Evolutionary conservation across 2,797 vertebrate species (phyloP).

Genomic region (Megalops cyprinoides): DNA sequence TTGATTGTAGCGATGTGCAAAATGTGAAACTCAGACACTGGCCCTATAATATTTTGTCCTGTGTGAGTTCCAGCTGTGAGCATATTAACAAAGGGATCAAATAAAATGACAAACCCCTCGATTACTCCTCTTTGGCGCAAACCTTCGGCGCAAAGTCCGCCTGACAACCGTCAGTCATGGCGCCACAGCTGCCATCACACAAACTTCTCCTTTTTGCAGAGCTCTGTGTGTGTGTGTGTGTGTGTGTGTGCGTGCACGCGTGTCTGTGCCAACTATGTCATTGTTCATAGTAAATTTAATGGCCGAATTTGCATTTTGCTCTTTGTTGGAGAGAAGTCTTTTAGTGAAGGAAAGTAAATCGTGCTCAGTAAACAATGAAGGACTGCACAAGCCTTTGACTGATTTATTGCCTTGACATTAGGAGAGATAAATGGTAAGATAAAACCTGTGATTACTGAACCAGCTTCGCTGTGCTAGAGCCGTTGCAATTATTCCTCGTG

Average conservation of each 20-base stretch:
- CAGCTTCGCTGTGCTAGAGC: background rate
- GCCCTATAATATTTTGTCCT: background rate
- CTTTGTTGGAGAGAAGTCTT: constrained; percentile 2
- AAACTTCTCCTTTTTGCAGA: background rate
- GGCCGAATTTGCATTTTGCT: constrained; percentile 25
- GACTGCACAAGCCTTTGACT: background rate
- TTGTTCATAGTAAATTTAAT: constrained; percentile 3
- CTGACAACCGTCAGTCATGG: background rate
- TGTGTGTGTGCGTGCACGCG: background rate
- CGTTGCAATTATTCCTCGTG: background rate
- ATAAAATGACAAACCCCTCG: background rate
- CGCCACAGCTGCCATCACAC: background rate
- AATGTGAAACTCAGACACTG: background rate
- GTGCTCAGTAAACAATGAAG: background rate
- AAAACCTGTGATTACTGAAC: background rate
- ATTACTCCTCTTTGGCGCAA: no score
- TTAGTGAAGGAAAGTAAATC: background rate
- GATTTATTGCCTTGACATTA: background rate
- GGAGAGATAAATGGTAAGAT: background rate
- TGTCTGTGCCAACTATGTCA: background rate
- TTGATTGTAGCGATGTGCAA: background rate
- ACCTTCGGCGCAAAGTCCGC: background rate
- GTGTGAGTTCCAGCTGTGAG: background rate
- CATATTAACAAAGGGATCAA: background rate
- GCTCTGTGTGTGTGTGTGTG: constrained; percentile 1